These are phyloP conservation scores for Carcinoscorpius rotundicauda DNA, from an alignment of 1,140 invertebrate genomes.

Conservation along the genomic window DNA sequence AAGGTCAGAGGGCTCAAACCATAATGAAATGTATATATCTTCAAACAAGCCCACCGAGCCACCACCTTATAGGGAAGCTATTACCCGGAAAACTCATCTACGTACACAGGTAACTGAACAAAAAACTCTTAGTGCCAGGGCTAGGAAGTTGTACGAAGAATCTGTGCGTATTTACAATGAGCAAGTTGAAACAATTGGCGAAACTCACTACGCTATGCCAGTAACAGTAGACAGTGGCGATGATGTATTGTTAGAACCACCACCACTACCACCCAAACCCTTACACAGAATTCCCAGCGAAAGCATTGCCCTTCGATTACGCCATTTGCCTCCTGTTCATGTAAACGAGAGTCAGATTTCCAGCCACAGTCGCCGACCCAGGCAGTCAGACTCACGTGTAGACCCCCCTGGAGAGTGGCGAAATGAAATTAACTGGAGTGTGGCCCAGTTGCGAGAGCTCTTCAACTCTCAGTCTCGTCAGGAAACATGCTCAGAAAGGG, in stretches of 20 bases:
- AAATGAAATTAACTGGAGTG: conserved; percentile 35
- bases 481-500: background rate
- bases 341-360: conserved; percentile 14
- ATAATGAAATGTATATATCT: too few species aligned
- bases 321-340: conserved; percentile 18
- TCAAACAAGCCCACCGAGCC: conserved; percentile 24
- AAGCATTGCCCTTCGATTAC: conserved; percentile 4
- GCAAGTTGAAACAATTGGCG: conserved; percentile 18
- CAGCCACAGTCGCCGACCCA: conserved; percentile 2
- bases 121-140: conserved; percentile 30
- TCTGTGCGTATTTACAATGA: conserved; percentile 32
- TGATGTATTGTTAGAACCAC: conserved; percentile 5
- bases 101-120: conserved; percentile 24
- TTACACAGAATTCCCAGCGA: conserved; percentile 9
- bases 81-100: conserved; percentile 27
- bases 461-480: conserved; percentile 22
- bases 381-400: conserved; percentile 8
- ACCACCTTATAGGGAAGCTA: conserved; percentile 29
- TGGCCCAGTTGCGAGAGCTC: conserved; percentile 31
- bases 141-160: conserved; percentile 35
- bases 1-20: conserved; percentile 18
- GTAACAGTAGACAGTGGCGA: conserved; percentile 13
- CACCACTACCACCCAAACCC: conserved; percentile 14
- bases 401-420: conserved; percentile 21
- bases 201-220: conserved; percentile 23